phyloP scores from a whole-genome alignment of 2,797 vertebrate genomes.

The Tapirus indicus region DNA sequence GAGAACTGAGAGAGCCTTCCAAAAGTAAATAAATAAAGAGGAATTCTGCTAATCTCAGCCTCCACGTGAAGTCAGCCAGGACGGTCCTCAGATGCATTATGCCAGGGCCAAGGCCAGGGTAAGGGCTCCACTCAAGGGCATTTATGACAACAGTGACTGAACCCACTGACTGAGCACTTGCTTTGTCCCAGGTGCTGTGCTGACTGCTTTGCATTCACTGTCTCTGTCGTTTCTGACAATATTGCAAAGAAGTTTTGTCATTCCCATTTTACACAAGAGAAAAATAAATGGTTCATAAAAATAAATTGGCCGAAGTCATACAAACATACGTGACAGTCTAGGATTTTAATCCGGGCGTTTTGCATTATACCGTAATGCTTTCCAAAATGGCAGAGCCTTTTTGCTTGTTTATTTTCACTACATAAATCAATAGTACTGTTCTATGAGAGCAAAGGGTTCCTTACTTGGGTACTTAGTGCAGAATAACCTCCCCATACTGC shows the following conservation, averaged over 20 bases:
- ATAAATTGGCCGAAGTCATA: background rate
- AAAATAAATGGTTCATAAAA: background rate
- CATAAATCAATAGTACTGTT: background rate
- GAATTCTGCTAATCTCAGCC: background rate
- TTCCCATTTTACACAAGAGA: background rate
- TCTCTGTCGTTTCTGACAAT: background rate
- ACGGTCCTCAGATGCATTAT: background rate
- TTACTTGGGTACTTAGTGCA: background rate
- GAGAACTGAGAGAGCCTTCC: background rate
- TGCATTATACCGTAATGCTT: background rate
- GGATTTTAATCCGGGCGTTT: background rate
- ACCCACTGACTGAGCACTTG: background rate
- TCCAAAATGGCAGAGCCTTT: background rate
- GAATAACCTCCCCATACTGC: background rate
- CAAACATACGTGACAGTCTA: background rate
- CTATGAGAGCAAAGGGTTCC: background rate
- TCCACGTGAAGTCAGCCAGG: background rate
- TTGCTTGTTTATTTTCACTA: background rate
- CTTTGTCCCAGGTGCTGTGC: background rate
- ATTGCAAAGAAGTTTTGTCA: background rate
- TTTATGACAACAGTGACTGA: background rate
- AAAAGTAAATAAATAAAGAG: background rate
- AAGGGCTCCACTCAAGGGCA: background rate
- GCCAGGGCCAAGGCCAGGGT: background rate
- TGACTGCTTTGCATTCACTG: background rate